These are phyloP conservation scores for Corynorhinus townsendii DNA, from an alignment of 2,113 vertebrate species.

Conservation along the genomic window DNA sequence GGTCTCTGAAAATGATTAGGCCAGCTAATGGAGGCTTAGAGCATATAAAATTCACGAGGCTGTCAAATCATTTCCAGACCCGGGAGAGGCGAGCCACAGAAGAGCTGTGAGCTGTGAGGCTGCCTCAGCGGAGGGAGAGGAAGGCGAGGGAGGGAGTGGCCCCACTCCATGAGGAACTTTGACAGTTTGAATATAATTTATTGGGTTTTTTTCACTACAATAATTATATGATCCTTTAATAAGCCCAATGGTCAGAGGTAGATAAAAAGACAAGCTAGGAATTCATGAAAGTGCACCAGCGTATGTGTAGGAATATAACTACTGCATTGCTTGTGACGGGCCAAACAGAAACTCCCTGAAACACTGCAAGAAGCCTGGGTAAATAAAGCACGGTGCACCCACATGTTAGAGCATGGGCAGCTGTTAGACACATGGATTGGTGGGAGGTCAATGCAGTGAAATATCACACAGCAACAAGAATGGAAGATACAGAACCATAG, in stretches of 20 bases:
- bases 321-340: rapidly evolving
- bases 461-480: rapidly evolving
- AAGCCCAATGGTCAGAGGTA: neutral
- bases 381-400: rapidly evolving
- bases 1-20: conserved; percentile 11
- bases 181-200: neutral
- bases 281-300: rapidly evolving
- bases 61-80: conserved; percentile 18
- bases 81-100: rapidly evolving
- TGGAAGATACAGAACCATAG: rapidly evolving
- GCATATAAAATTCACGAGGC: neutral
- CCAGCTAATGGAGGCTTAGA: conserved; percentile 28
- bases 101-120: neutral
- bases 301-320: rapidly evolving
- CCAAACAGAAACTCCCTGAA: rapidly evolving
- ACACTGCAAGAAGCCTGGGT: neutral
- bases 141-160: rapidly evolving
- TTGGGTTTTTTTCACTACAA: neutral
- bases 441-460: rapidly evolving
- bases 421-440: rapidly evolving
- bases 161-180: neutral
- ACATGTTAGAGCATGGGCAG: rapidly evolving
- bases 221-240: neutral
- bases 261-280: neutral
- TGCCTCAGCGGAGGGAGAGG: neutral